Evolutionary conservation across 2,888 invertebrate species (phyloP).

Genomic region (Nomada fabriciana): DNA sequence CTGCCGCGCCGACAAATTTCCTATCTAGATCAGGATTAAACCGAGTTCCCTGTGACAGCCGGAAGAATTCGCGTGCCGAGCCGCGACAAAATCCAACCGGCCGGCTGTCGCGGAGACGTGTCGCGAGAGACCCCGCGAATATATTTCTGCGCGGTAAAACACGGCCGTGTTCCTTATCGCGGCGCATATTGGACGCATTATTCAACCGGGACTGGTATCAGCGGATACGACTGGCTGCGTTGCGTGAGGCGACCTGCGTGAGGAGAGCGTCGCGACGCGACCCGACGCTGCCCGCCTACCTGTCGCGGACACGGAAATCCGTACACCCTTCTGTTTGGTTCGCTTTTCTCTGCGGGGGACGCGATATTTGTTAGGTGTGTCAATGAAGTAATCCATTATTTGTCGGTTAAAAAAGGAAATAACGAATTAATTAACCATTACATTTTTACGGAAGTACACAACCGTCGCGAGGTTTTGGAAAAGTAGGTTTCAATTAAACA

Average conservation of each 20-base stretch:
- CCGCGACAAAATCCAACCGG: slow-evolving; percentile 37
- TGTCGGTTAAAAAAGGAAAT: too few relatives aligned
- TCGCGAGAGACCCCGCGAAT: slow-evolving; percentile 45
- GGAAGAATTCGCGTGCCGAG: slow-evolving; percentile 57
- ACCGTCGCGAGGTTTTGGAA: too few relatives aligned
- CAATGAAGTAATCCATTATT: too few relatives aligned
- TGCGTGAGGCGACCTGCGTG: slow-evolving; percentile 53
- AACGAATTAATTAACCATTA: too few relatives aligned
- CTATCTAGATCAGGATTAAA: slow-evolving; percentile 42
- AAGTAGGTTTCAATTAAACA: too few relatives aligned
- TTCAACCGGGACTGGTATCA: slow-evolving; percentile 61
- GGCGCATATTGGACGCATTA: slow-evolving; percentile 69
- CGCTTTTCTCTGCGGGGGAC: background rate
- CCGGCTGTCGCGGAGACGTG: slow-evolving; percentile 50
- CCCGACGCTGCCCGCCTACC: slow-evolving; percentile 23
- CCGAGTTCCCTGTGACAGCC: slow-evolving; percentile 9
- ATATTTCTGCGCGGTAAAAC: slow-evolving; percentile 53
- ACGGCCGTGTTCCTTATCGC: slow-evolving; percentile 61
- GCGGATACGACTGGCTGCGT: slow-evolving; percentile 54
- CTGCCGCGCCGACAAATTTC: slow-evolving; percentile 15
- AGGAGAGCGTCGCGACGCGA: slow-evolving; percentile 42
- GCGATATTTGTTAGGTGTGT: background rate
- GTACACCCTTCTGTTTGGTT: background rate
- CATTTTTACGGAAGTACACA: too few relatives aligned
- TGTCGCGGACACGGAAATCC: slow-evolving; percentile 49